Evolutionary conservation across 1,140 invertebrate genomes (phyloP).

Genomic region (Sesamia nonagrioides): DNA sequence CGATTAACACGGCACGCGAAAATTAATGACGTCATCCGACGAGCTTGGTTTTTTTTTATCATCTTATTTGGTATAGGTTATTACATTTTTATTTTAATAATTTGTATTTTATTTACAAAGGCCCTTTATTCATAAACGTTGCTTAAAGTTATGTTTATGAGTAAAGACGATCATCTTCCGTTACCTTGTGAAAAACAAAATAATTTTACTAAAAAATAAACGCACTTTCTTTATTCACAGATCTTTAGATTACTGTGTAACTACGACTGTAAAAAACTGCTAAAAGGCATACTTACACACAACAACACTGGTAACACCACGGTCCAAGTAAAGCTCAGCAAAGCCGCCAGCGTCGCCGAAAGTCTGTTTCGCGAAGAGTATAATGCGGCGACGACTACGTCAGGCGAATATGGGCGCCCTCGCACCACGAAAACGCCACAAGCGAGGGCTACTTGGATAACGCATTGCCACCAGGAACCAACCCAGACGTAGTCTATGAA

Average conservation of each 20-base stretch:
- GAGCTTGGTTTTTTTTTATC: too few species aligned
- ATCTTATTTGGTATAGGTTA: too few species aligned
- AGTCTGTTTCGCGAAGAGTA: slow-evolving; percentile 76
- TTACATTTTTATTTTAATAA: too few species aligned
- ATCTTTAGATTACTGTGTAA: neutral
- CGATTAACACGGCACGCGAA: too few species aligned
- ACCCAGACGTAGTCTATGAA: slow-evolving; percentile 94
- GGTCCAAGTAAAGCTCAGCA: slow-evolving; percentile 96
- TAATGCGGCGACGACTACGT: slow-evolving; percentile 92
- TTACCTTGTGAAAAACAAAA: too few species aligned
- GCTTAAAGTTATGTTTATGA: too few species aligned
- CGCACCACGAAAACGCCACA: slow-evolving; percentile 94
- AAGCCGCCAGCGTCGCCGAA: slow-evolving; percentile 89
- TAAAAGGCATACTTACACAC: slow-evolving; percentile 89
- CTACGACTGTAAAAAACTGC: neutral
- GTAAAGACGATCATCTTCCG: too few species aligned
- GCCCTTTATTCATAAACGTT: too few species aligned
- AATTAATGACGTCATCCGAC: too few species aligned
- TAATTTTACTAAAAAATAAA: too few species aligned
- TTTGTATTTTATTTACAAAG: too few species aligned
- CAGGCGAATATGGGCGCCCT: slow-evolving; percentile 94
- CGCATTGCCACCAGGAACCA: slow-evolving; percentile 95
- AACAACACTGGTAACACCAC: slow-evolving; percentile 93
- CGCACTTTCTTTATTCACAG: too few species aligned
- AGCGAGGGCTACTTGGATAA: slow-evolving; percentile 92